These are phyloP conservation scores for Argynnis bischoffii DNA, from an alignment of 2,888 invertebrate species.

Conservation along the genomic window DNA sequence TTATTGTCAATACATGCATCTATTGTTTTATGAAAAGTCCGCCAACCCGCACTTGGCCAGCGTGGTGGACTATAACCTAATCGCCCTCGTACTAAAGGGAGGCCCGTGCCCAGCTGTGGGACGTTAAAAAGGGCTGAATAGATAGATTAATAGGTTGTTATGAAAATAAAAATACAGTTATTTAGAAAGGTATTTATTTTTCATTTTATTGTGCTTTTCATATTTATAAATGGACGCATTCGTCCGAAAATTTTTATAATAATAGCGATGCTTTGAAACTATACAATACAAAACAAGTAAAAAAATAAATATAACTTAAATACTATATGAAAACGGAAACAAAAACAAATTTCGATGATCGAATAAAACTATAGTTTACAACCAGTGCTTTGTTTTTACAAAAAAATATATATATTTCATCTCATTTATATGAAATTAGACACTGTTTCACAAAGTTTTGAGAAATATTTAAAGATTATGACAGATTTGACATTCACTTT, in stretches of 20 bases:
- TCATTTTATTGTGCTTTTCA: conserved; percentile 80
- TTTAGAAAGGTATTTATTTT: conserved; percentile 80
- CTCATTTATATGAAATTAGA: no score
- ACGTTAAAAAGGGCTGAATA: no score
- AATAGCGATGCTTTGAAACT: conserved; percentile 64
- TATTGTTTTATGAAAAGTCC: neutral
- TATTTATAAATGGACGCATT: conserved; percentile 69
- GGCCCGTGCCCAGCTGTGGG: no score
- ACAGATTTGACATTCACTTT: no score
- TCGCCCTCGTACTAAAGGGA: no score
- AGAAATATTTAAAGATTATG: no score
- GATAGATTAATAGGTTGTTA: neutral
- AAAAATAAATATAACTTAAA: conserved; percentile 69
- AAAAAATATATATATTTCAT: no score
- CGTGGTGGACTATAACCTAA: no score
- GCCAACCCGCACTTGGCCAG: no score
- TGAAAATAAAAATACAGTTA: conserved; percentile 41
- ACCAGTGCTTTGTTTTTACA: neutral
- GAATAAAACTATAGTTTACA: conserved; percentile 36
- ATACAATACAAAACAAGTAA: conserved; percentile 64
- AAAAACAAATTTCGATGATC: conserved; percentile 52
- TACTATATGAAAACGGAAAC: conserved; percentile 52
- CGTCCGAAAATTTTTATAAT: conserved; percentile 63
- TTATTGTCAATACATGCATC: neutral
- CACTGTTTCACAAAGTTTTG: no score